phyloP scores from a whole-genome alignment of 23 tunicate species.

The Trididemnum clinides region DNA sequence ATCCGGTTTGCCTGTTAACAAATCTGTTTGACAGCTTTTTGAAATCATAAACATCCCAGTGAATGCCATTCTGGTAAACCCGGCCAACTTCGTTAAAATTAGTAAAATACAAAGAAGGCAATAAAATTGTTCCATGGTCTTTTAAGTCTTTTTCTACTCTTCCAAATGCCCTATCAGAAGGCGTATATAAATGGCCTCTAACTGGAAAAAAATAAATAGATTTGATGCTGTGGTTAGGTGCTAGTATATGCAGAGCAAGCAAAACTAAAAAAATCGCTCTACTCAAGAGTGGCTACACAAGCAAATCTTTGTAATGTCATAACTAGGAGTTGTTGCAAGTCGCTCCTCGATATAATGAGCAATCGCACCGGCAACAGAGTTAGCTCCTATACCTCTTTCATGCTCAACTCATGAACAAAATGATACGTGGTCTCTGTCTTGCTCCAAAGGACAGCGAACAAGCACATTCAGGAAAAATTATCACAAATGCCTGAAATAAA shows the following conservation, averaged over 20 bases:
- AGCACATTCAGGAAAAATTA: conserved; percentile 4
- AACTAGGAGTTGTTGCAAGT: not conserved
- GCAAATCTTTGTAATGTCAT: not conserved
- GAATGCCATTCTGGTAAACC: not conserved
- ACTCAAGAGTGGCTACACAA: conserved; percentile 4
- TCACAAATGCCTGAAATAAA: conserved; percentile 1
- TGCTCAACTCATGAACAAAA: conserved; percentile 22
- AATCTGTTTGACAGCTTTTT: not conserved
- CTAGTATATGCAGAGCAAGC: conserved; percentile 9
- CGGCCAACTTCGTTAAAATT: conserved; percentile 5
- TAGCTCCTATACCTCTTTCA: conserved; percentile 15
- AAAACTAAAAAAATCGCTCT: not conserved
- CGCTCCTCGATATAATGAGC: conserved; percentile 14
- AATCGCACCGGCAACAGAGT: conserved; percentile 5
- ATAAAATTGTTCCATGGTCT: not conserved
- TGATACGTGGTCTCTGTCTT: not conserved
- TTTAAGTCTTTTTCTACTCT: not conserved
- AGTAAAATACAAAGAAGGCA: not conserved
- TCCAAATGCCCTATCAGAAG: conserved; percentile 27
- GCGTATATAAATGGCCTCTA: conserved; percentile 8
- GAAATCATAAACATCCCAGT: conserved; percentile 20
- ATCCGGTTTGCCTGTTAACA: conserved; percentile 4
- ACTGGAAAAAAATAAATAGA: not conserved
- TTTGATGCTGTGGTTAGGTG: not conserved
- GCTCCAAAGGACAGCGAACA: not conserved